phyloP scores from a whole-genome alignment of 1,140 invertebrate species.

The Drosophila elegans region DNA sequence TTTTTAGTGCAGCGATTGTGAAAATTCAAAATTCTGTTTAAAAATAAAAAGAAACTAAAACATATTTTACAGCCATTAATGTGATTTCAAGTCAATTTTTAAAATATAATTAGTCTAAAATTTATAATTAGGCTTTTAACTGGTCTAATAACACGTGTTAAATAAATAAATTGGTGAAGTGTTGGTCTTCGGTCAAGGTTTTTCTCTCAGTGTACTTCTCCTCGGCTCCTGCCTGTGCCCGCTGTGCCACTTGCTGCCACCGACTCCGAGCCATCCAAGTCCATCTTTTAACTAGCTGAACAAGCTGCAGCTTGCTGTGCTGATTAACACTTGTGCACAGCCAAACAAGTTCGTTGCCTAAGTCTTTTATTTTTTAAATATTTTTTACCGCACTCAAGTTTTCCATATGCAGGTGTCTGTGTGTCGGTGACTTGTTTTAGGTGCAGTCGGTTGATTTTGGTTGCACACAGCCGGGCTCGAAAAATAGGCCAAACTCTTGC shows the following conservation, averaged over 20 bases:
- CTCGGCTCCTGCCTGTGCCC: slow-evolving; percentile 26
- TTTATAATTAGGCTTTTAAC: not conserved
- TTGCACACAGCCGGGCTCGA: slow-evolving; percentile 27
- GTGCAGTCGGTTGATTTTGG: slow-evolving; percentile 36
- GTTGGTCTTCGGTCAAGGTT: not conserved
- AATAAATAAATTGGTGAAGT: too few species aligned
- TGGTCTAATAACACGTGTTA: too few species aligned
- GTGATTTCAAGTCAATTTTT: too few species aligned
- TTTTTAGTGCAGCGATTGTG: too few species aligned
- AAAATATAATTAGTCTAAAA: too few species aligned
- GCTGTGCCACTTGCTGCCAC: slow-evolving; percentile 28
- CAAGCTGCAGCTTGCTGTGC: slow-evolving; percentile 70
- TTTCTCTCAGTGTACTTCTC: not conserved
- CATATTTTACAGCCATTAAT: too few species aligned
- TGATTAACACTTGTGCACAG: slow-evolving; percentile 72
- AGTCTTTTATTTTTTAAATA: slow-evolving; percentile 75
- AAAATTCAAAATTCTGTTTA: too few species aligned
- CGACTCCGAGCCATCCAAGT: slow-evolving; percentile 15
- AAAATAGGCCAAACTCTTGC: slow-evolving; percentile 73
- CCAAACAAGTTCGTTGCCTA: slow-evolving; percentile 81
- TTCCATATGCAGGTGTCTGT: slow-evolving; percentile 50
- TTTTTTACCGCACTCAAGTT: slow-evolving; percentile 50
- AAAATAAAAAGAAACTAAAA: too few species aligned
- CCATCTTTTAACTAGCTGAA: slow-evolving; percentile 68
- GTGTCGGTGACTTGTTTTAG: slow-evolving; percentile 47